phyloP scores from a whole-genome alignment of 2,113 vertebrate species.

The Gavia stellata region DNA sequence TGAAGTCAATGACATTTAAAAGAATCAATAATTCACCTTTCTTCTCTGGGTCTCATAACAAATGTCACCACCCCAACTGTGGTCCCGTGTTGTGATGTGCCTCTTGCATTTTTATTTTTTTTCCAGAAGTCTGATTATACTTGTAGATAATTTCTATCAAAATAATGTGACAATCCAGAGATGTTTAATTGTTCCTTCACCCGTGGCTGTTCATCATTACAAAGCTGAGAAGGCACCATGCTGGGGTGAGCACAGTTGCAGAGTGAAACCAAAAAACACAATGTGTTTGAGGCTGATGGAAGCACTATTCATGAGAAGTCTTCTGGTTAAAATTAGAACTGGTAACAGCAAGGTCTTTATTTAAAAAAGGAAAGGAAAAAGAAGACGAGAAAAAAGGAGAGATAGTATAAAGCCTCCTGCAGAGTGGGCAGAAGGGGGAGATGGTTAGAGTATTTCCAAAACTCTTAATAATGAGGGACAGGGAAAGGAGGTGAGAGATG shows the following conservation, averaged over 20 bases:
- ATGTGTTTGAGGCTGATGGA: neutral
- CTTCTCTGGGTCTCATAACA: neutral
- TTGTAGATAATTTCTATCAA: neutral
- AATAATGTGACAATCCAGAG: neutral
- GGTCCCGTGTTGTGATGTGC: neutral
- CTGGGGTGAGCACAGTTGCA: neutral
- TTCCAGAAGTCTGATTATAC: neutral
- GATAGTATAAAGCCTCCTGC: neutral
- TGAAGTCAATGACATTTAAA: neutral
- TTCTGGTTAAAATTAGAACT: neutral
- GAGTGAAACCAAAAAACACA: neutral
- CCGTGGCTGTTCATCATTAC: neutral
- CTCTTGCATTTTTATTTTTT: neutral
- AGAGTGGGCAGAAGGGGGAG: neutral
- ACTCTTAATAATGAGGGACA: neutral
- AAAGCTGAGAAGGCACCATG: neutral
- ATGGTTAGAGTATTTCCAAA: neutral
- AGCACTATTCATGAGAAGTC: neutral
- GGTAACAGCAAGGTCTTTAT: neutral
- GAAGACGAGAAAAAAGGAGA: neutral
- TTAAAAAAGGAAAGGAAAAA: neutral
- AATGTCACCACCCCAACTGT: neutral
- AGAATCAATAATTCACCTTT: neutral
- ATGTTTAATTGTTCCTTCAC: neutral
- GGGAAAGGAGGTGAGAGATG: neutral